Evolutionary conservation across 2,888 invertebrate species (phyloP).

Genomic region (Eledona agricola): DNA sequence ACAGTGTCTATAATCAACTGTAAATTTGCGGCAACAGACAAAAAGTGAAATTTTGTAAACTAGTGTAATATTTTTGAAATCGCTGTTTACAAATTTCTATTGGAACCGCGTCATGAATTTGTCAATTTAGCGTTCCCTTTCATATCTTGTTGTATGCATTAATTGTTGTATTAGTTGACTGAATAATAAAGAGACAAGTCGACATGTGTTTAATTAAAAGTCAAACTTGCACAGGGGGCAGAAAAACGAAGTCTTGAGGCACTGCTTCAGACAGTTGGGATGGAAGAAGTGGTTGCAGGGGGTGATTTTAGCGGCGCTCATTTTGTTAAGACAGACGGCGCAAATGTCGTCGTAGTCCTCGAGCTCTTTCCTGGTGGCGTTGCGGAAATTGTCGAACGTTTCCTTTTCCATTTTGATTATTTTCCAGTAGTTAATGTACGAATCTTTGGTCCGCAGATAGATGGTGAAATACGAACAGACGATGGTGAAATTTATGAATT

Average conservation of each 20-base stretch:
- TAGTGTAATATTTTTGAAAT: too few species aligned
- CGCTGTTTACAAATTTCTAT: too few species aligned
- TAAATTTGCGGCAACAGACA: too few species aligned
- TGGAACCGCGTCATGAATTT: too few species aligned
- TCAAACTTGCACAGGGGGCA: constrained; percentile 77
- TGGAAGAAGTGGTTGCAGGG: constrained; percentile 84
- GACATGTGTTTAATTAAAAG: constrained; percentile 34
- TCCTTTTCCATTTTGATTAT: constrained; percentile 52
- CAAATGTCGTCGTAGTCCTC: constrained; percentile 77
- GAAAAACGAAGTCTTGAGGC: constrained; percentile 72
- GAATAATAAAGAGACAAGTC: constrained; percentile 12
- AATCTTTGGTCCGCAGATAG: constrained; percentile 57
- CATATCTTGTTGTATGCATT: constrained; percentile 24
- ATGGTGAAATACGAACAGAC: constrained; percentile 56
- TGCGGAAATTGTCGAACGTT: constrained; percentile 56
- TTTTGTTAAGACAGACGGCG: constrained; percentile 76
- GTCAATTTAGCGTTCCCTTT: constrained; percentile 5
- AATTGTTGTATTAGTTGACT: constrained; percentile 27
- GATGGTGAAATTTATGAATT: constrained; percentile 29
- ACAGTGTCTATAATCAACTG: too few species aligned
- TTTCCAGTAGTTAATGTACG: constrained; percentile 55
- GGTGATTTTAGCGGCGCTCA: constrained; percentile 77
- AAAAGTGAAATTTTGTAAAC: too few species aligned
- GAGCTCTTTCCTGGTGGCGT: constrained; percentile 73
- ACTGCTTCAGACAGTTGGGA: constrained; percentile 76